phyloP scores from a whole-genome alignment of 1,140 invertebrate species.

The Hylaeus anthracinus region DNA sequence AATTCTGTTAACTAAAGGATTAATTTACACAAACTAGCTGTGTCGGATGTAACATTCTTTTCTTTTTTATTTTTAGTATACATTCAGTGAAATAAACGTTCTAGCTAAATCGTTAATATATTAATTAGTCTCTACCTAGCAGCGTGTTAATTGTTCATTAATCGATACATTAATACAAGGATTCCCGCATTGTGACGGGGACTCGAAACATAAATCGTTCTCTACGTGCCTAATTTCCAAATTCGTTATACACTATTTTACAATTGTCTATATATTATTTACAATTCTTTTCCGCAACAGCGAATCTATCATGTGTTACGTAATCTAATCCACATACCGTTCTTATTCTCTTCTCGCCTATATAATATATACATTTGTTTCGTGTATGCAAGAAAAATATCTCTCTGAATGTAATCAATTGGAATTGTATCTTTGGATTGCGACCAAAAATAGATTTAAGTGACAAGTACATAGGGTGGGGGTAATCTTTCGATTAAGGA shows the following conservation, averaged over 20 bases:
- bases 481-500: slow-evolving; percentile 55
- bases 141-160: slow-evolving; percentile 63
- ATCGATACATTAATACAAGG: slow-evolving; percentile 52
- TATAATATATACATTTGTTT: slow-evolving; percentile 60
- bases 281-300: slow-evolving; percentile 58
- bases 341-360: slow-evolving; percentile 7
- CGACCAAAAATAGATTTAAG: slow-evolving; percentile 70
- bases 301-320: slow-evolving; percentile 37
- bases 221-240: slow-evolving; percentile 38
- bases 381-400: slow-evolving; percentile 70
- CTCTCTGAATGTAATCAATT: slow-evolving; percentile 62
- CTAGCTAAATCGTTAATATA: slow-evolving; percentile 63
- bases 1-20: slow-evolving; percentile 40
- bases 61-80: slow-evolving; percentile 54
- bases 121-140: slow-evolving; percentile 66
- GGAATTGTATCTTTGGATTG: slow-evolving; percentile 63
- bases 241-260: slow-evolving; percentile 61
- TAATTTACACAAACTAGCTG: slow-evolving; percentile 62
- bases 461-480: slow-evolving; percentile 57
- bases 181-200: neutral
- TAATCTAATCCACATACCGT: slow-evolving; percentile 51
- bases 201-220: slow-evolving; percentile 41
- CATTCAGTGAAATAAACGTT: slow-evolving; percentile 57
- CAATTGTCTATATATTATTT: slow-evolving; percentile 69
- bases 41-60: slow-evolving; percentile 34